Conservation (phyloP, 2,888 invertebrate species). For the Zaprionus lineosus region DNA sequence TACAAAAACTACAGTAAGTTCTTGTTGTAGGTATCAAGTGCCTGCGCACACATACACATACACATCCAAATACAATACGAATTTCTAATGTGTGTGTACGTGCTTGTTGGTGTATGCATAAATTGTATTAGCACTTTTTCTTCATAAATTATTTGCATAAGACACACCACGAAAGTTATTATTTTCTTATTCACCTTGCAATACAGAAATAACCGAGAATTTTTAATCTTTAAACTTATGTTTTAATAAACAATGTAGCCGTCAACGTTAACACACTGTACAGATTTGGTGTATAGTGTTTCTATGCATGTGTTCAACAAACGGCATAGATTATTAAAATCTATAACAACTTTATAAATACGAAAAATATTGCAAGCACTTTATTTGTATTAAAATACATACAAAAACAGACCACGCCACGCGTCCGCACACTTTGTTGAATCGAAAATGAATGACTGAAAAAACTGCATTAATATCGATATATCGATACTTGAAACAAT, state of each 20-base stretch:
- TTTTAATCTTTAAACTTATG: conserved; percentile 28
- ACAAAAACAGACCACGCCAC: conserved; percentile 57
- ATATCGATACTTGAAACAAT: conserved; percentile 36
- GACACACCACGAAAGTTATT: conserved; percentile 41
- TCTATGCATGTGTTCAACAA: conserved; percentile 4
- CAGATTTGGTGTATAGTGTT: conserved; percentile 9
- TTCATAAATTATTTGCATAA: conserved; percentile 23
- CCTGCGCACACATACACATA: conserved; percentile 41
- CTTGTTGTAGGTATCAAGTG: conserved; percentile 57
- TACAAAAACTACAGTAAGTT: conserved; percentile 28
- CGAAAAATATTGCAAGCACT: conserved; percentile 26
- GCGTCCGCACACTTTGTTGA: conserved; percentile 54
- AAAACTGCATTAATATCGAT: conserved; percentile 19
- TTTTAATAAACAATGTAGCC: conserved; percentile 35
- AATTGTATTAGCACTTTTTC: conserved; percentile 24
- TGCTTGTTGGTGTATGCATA: conserved; percentile 14
- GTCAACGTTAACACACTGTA: conserved; percentile 26
- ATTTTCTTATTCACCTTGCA: conserved; percentile 24
- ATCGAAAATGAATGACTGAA: conserved; percentile 51
- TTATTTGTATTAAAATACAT: conserved; percentile 50
- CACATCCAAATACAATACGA: conserved; percentile 17
- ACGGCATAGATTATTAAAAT: not conserved
- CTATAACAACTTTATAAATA: conserved; percentile 12
- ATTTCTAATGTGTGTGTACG: conserved; percentile 13
- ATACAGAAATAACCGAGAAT: conserved; percentile 18